These are phyloP conservation scores for Agriotes lineatus DNA, from an alignment of 2,888 invertebrate genomes.

Conservation along the genomic window DNA sequence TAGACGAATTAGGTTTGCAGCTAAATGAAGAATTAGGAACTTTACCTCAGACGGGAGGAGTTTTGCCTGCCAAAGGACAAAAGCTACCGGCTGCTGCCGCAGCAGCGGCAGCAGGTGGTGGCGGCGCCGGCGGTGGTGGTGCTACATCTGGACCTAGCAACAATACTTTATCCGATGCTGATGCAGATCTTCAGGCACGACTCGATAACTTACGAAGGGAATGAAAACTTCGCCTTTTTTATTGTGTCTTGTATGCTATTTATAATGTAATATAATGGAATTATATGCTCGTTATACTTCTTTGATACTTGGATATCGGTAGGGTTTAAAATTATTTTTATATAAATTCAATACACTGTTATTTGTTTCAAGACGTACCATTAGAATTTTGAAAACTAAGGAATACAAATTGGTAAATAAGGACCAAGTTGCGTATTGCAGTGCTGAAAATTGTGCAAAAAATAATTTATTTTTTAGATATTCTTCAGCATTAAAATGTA, in stretches of 20 bases:
- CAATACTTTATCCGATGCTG: constrained; percentile 81
- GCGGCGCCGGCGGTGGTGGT: constrained; percentile 47
- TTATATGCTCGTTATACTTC: not conserved
- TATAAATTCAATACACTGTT: constrained; percentile 2
- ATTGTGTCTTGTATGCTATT: not conserved
- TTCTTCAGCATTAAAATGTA: too few relatives aligned
- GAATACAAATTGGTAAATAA: too few relatives aligned
- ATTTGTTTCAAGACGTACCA: too few relatives aligned
- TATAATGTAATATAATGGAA: not conserved
- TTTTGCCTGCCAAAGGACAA: constrained; percentile 69
- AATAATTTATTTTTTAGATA: too few relatives aligned
- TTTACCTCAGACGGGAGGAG: constrained; percentile 78
- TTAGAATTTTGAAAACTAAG: too few relatives aligned
- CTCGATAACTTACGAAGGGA: constrained; percentile 94
- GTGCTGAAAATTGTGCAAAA: too few relatives aligned
- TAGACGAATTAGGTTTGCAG: constrained; percentile 97
- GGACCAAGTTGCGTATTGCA: too few relatives aligned
- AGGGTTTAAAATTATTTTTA: constrained; percentile 18
- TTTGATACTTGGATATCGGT: not conserved
- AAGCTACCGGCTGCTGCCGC: constrained; percentile 69
- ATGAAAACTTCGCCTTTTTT: constrained; percentile 63
- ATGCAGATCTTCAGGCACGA: constrained; percentile 97
- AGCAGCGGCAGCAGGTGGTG: constrained; percentile 57
- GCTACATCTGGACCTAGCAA: constrained; percentile 67
- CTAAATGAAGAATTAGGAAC: constrained; percentile 93